Base-by-base conservation (phyloP, 2,797 vertebrate genomes). In the Remorina albescens region DNA sequence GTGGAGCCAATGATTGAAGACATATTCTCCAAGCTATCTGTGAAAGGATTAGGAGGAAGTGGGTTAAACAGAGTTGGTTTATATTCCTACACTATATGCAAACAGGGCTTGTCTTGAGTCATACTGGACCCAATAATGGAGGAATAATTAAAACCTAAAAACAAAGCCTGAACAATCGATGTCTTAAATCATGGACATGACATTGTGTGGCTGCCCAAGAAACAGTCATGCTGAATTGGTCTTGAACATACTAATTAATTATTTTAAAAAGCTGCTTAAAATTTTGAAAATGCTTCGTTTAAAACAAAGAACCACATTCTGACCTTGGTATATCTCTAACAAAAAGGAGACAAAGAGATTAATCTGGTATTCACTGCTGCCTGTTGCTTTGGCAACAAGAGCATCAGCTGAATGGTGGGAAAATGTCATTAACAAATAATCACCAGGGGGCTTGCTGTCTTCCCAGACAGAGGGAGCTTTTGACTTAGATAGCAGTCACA, bases 311-410 rank as follows among this genome's bases (percentile, higher is more conserved):
- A 23, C 34, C 63, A 63, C 10, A 59, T 1, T 49, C 46, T 74
- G 50, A 76, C 65, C 60, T 5, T 39, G 59, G 51, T 5, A 59
- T 62, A 46, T 67, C 36, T 64, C 41, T 19, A 50, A 65, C 32
- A 80, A 59, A 74, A 74, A 55, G n/a, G 41, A 76, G 53, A 74
- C 46, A 72, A 47, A 56, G 44, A 60, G 37, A 63, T 42, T 44
- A 71, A 71, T 74, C 44, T 76, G 63, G 30, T 32, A 67, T 64
- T 83, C 51, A 68, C 60, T 68, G 39, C 26, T 50, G 74, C 41
- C 34, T 84, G 89, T 88, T 92, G 82, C 89, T 89, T 65, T 82
- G 82, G 85, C 69, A 88, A 89, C 79, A 16, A 49, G 30, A 51
- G 67, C 62, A 88, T 79, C 61, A 67, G 67, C 58, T 74, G 68